Conservation (phyloP, 2,888 invertebrate genomes). For the Drepanosiphum platanoidis region DNA sequence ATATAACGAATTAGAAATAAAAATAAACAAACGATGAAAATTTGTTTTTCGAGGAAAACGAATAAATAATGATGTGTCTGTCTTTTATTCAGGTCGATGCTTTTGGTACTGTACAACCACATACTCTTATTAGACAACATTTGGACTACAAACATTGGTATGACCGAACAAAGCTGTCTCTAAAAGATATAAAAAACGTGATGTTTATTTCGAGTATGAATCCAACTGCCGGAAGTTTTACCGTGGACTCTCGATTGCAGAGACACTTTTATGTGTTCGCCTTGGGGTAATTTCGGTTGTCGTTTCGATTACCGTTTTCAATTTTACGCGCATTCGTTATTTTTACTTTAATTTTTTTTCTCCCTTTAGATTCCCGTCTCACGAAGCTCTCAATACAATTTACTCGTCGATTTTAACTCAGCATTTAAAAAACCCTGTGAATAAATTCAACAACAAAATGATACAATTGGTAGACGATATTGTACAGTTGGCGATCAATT, state of each 20-base stretch:
- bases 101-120: slow-evolving; percentile 95
- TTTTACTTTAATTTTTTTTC: no score
- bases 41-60: no score
- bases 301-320: background rate
- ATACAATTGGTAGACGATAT: slow-evolving; percentile 73
- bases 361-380: slow-evolving; percentile 79
- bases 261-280: slow-evolving; percentile 88
- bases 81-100: slow-evolving; percentile 83
- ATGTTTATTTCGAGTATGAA: slow-evolving; percentile 97
- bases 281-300: slow-evolving; percentile 77
- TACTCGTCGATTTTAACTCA: slow-evolving; percentile 84
- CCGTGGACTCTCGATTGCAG: slow-evolving; percentile 89
- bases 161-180: slow-evolving; percentile 82
- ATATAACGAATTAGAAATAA: background rate
- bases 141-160: slow-evolving; percentile 97
- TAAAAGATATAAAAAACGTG: slow-evolving; percentile 92
- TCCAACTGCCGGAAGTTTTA: slow-evolving; percentile 94
- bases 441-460: slow-evolving; percentile 75
- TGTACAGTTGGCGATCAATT: slow-evolving; percentile 77
- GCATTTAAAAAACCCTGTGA: slow-evolving; percentile 75
- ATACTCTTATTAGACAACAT: slow-evolving; percentile 90
- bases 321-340: no score
- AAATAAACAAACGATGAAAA: background rate
- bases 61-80: no score
- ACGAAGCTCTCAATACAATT: slow-evolving; percentile 84